Conservation (phyloP, 2,797 vertebrate species). For the Balearica regulorum region DNA sequence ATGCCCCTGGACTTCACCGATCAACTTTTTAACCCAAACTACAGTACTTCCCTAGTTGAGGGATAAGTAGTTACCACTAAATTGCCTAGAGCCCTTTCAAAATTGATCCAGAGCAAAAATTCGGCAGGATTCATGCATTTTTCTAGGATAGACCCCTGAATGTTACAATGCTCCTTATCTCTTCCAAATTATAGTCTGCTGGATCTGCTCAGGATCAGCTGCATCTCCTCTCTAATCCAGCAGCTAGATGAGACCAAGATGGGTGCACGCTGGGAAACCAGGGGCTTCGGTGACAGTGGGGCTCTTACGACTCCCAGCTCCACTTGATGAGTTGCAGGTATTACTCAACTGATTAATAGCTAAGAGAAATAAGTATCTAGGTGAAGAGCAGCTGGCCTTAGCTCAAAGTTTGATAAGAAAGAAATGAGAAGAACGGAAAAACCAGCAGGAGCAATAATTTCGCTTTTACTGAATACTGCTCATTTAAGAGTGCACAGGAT, state of each 20-base stretch:
- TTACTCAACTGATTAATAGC: slow-evolving; percentile 45
- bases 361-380: slow-evolving; percentile 49
- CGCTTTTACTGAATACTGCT: background rate
- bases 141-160: slow-evolving; percentile 15
- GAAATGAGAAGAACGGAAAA: background rate
- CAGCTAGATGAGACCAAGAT: slow-evolving; percentile 32
- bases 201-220: slow-evolving; percentile 58
- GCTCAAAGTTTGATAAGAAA: slow-evolving; percentile 48
- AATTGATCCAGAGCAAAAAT: background rate
- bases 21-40: background rate
- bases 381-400: slow-evolving; percentile 56
- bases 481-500: background rate
- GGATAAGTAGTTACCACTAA: slow-evolving; percentile 16
- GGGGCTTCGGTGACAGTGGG: background rate
- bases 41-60: background rate
- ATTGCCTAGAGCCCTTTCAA: background rate
- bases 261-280: background rate
- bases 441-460: slow-evolving; percentile 33
- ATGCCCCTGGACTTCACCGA: background rate
- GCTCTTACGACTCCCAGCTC: slow-evolving; percentile 31
- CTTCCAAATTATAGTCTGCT: slow-evolving; percentile 26
- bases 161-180: slow-evolving; percentile 36
- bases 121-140: background rate
- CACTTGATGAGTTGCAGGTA: slow-evolving; percentile 50
- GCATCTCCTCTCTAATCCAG: slow-evolving; percentile 51